These are phyloP conservation scores for Drosophila watanabei DNA, from an alignment of 1,140 invertebrate species.

Conservation along the genomic window DNA sequence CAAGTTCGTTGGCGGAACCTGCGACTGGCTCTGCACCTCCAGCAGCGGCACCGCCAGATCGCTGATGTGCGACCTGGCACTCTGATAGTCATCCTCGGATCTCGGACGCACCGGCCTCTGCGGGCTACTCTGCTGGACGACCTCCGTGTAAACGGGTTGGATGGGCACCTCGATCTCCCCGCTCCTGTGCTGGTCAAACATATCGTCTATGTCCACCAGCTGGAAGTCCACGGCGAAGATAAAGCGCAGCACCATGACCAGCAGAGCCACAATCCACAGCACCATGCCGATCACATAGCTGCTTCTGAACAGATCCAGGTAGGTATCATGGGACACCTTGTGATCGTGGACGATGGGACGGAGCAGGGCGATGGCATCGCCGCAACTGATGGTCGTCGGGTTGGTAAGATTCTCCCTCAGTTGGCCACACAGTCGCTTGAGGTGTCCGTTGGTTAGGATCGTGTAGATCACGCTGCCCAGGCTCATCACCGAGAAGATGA, in stretches of 20 bases:
- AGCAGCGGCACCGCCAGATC: slow-evolving; percentile 73
- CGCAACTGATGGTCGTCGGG: slow-evolving; percentile 68
- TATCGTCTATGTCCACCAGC: slow-evolving; percentile 75
- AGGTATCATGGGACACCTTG: slow-evolving; percentile 60
- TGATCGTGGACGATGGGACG: slow-evolving; percentile 71
- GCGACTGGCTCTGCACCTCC: slow-evolving; percentile 38
- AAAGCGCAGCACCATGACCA: slow-evolving; percentile 76
- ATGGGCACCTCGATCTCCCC: slow-evolving; percentile 13
- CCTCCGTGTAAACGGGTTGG: slow-evolving; percentile 56
- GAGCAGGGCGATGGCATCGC: slow-evolving; percentile 71
- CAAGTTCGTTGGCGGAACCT: slow-evolving; percentile 38
- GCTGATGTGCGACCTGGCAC: slow-evolving; percentile 76
- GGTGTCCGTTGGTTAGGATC: slow-evolving; percentile 69
- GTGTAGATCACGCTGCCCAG: slow-evolving; percentile 64
- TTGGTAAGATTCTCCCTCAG: slow-evolving; percentile 60
- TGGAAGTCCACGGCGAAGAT: slow-evolving; percentile 81
- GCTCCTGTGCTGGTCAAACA: slow-evolving; percentile 55
- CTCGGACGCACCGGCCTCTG: slow-evolving; percentile 44
- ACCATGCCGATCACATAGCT: slow-evolving; percentile 71
- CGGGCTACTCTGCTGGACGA: slow-evolving; percentile 52
- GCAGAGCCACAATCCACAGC: slow-evolving; percentile 68
- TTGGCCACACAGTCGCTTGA: slow-evolving; percentile 65
- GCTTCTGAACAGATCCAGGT: slow-evolving; percentile 69
- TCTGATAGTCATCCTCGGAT: slow-evolving; percentile 81
- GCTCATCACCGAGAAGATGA: slow-evolving; percentile 75